These are phyloP conservation scores for Calephelis virginiensis DNA, from an alignment of 1,140 invertebrate species.

Conservation along the genomic window DNA sequence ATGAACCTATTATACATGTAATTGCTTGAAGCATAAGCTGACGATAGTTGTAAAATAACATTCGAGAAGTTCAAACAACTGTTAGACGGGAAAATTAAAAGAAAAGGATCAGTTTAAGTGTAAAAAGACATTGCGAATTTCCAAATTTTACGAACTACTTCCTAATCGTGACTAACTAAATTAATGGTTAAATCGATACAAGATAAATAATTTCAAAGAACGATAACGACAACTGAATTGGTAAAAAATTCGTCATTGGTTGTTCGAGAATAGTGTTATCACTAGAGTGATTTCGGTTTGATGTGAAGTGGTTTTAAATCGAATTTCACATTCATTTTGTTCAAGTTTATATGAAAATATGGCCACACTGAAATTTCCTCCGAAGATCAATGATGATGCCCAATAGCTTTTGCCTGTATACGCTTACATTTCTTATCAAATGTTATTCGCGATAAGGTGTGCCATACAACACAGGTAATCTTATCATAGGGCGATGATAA, in stretches of 20 bases:
- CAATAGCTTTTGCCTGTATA: conserved; percentile 40
- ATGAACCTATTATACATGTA: conserved; percentile 14
- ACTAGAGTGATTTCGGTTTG: no score
- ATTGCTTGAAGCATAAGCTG: not conserved
- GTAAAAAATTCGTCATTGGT: not conserved
- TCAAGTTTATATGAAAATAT: no score
- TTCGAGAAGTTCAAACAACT: not conserved
- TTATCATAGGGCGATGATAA: conserved; percentile 72
- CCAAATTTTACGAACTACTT: not conserved
- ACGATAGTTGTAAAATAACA: conserved; percentile 13
- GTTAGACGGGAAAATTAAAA: not conserved
- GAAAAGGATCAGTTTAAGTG: not conserved
- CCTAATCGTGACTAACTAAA: not conserved
- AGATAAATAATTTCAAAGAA: conserved; percentile 12
- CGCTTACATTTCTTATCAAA: conserved; percentile 61
- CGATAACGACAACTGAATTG: not conserved
- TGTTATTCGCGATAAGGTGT: conserved; percentile 72
- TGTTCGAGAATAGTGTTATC: not conserved
- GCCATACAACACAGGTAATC: conserved; percentile 62
- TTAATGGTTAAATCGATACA: not conserved
- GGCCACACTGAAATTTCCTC: conserved; percentile 12
- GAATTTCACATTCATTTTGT: no score
- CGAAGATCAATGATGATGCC: conserved; percentile 32
- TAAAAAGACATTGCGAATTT: not conserved
- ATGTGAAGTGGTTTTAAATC: not conserved